Evolutionary conservation across 1,140 invertebrate species (phyloP).

Genomic region (Arctopsyche grandis): DNA sequence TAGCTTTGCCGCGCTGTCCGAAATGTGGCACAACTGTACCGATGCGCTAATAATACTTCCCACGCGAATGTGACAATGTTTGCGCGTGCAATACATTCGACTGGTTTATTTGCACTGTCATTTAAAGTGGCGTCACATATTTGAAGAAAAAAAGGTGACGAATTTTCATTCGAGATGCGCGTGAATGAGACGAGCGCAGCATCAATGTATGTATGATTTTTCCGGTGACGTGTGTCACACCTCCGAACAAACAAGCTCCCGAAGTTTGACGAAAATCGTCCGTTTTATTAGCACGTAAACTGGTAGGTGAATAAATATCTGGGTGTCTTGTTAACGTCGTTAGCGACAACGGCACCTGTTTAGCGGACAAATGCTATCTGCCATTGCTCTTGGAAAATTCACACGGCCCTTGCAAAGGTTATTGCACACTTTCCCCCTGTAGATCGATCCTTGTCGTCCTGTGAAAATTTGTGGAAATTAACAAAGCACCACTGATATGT

Average conservation of each 20-base stretch:
- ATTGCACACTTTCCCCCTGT: conserved; percentile 22
- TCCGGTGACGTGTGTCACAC: neutral
- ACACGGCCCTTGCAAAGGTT: conserved; percentile 20
- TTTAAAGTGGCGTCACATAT: conserved; percentile 19
- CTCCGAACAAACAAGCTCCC: neutral
- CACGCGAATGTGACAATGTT: conserved; percentile 13
- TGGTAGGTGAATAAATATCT: conserved; percentile 29
- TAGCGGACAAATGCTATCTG: conserved; percentile 32
- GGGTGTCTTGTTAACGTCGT: conserved; percentile 34
- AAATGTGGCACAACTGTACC: neutral
- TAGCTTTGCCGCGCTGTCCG: neutral
- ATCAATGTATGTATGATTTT: neutral
- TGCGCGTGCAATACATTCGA: conserved; percentile 10
- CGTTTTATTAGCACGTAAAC: conserved; percentile 31
- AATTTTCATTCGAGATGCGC: neutral
- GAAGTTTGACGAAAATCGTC: conserved; percentile 14
- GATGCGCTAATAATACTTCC: neutral
- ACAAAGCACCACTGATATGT: neutral
- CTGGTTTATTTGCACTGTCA: conserved; percentile 5
- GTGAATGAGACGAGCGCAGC: neutral
- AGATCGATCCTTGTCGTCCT: no score
- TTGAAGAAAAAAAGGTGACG: neutral
- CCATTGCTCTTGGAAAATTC: conserved; percentile 41
- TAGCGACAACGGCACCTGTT: conserved; percentile 41
- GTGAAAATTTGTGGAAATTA: neutral